Base-by-base conservation (phyloP, 2,888 invertebrate genomes). In the Agrotis ipsilon region DNA sequence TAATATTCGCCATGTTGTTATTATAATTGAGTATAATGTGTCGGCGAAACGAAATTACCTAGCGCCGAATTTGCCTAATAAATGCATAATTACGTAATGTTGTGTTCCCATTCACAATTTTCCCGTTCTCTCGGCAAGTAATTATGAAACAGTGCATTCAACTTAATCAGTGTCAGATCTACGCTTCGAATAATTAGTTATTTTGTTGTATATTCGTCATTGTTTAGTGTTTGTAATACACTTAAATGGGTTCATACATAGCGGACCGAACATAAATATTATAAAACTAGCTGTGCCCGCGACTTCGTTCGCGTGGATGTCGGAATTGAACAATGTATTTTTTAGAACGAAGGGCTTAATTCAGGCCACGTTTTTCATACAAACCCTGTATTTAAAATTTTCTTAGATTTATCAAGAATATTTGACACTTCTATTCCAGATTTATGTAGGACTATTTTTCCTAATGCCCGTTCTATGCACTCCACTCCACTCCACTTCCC, bases 31-130 rank as follows among this genome's bases (percentile, higher is more conserved):
- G 62, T 55, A 80, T 80, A 66, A 80, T 72, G 72, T 69, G 68
- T 61, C 58, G 52, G 39, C 51, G 64, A 65, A 80, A 77, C 59
- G 51, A 59, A 80, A 80, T 77, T 70, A 68, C 75, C 68, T 75
- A 60, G 70, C 27, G 27, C 67, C 55, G 59, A 80, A 77, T 80
- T 80, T 60, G 52, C 55, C 68, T 80, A 72, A 70, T 80, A 68
- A 80, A 80, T 80, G 67, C 77, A 77, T 76, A 75, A 75, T 75
- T 63, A 60, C 65, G 75, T 79, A 68, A 79, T 46, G 57, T 80
- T 46, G 57, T 80, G 55, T 80, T 70, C 19, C 65, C 68, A 49
- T 78, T 69, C 55, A 69, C 14, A 70, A 72, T 66, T 64, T 72
- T 60, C 55, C 69, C 39, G 64, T 68, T 66, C 54, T 64, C 65